These are phyloP conservation scores for Cynopterus sphinx DNA, from an alignment of 2,797 vertebrate genomes.

Conservation along the genomic window DNA sequence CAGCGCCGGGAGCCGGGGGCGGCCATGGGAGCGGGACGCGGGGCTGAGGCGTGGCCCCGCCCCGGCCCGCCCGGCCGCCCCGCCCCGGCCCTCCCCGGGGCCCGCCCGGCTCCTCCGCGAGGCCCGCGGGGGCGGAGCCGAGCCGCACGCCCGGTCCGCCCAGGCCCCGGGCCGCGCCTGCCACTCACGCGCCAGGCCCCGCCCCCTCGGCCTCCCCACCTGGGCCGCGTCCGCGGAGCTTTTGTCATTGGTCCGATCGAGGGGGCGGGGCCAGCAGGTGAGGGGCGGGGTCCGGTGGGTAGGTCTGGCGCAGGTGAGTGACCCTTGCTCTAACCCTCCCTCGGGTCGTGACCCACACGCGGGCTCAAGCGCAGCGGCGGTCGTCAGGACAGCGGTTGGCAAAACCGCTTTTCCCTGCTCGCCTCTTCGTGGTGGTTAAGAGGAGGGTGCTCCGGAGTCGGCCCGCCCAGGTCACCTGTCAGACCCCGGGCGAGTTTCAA, in stretches of 20 bases:
- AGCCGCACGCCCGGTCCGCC: background rate
- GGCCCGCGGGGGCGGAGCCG: background rate
- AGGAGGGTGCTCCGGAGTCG: background rate
- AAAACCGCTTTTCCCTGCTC: constrained; percentile 1
- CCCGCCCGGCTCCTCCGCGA: background rate
- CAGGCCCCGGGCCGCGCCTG: background rate
- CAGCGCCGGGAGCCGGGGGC: constrained; percentile 73
- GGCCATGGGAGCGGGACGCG: constrained; percentile 77
- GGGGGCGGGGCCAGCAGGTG: constrained; percentile 47
- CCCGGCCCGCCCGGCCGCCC: constrained; percentile 45
- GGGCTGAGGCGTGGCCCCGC: constrained; percentile 60
- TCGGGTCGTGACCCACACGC: constrained; percentile 52
- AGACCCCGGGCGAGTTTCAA: background rate
- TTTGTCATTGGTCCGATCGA: accelerated
- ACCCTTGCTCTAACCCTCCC: constrained; percentile 8
- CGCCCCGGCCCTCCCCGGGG: constrained; percentile 47
- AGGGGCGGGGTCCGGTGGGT: background rate
- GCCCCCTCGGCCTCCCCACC: background rate
- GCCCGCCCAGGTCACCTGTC: background rate
- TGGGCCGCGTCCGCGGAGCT: background rate
- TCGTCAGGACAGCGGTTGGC: background rate
- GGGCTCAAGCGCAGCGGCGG: background rate
- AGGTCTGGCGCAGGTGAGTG: background rate
- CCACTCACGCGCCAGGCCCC: constrained; percentile 9
- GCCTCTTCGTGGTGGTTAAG: background rate